A percentile compares a stretch with the other conserved stretches of the same genome.
These are phyloP conservation scores for Drosophila littoralis DNA, from an alignment of 1,140 invertebrate genomes.

Conservation along the genomic window DNA sequence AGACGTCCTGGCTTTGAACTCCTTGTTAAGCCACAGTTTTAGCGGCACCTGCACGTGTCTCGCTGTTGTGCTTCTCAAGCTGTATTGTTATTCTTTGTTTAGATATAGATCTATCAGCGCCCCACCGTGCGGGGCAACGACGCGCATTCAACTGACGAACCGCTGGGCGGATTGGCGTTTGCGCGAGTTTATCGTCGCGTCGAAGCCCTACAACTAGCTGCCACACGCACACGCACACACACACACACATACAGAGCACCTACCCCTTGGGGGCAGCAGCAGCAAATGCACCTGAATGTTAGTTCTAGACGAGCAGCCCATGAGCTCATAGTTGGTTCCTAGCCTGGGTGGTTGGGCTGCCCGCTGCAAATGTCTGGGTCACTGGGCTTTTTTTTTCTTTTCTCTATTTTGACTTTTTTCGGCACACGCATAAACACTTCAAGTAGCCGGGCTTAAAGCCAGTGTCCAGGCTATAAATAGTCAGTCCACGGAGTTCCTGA, in stretches of 20 bases:
- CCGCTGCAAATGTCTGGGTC: slow-evolving; percentile 69
- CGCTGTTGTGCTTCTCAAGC: slow-evolving; percentile 52
- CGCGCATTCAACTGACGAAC: slow-evolving; percentile 66
- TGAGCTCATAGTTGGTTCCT: slow-evolving; percentile 54
- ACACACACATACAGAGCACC: background rate
- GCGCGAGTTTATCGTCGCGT: slow-evolving; percentile 28
- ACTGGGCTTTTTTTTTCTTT: slow-evolving; percentile 52
- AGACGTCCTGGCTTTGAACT: slow-evolving; percentile 12
- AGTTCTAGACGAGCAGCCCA: slow-evolving; percentile 27
- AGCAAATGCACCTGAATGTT: slow-evolving; percentile 16
- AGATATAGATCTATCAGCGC: background rate
- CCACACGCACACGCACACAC: background rate
- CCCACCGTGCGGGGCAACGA: slow-evolving; percentile 57
- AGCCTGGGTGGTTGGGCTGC: slow-evolving; percentile 12
- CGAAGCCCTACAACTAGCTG: slow-evolving; percentile 62
- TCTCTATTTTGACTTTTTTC: background rate
- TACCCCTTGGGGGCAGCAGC: slow-evolving; percentile 14
- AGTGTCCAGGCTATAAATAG: slow-evolving; percentile 58
- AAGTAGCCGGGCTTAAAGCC: slow-evolving; percentile 47
- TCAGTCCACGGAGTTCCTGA: slow-evolving; percentile 28
- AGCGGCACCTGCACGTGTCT: slow-evolving; percentile 8
- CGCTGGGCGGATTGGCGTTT: slow-evolving; percentile 20
- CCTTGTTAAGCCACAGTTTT: slow-evolving; percentile 22
- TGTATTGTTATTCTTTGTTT: slow-evolving; percentile 13
- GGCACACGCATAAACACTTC: slow-evolving; percentile 46